A percentile compares a stretch with the other conserved stretches of the same genome.
Conservation (phyloP, 2,113 vertebrate species). For the Ellobius talpinus region DNA sequence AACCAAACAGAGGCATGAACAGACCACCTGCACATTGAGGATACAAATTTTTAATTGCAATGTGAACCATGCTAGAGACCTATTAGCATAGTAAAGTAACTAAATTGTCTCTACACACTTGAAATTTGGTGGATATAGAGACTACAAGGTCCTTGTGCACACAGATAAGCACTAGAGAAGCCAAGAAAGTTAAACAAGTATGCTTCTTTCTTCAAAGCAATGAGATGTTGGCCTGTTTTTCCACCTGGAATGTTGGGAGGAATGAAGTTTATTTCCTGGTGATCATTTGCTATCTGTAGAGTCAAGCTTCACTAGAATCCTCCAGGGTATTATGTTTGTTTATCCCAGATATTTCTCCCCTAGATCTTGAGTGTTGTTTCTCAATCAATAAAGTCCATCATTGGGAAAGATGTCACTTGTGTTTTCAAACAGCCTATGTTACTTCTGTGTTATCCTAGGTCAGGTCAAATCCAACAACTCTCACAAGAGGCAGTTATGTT, state of each 20-base stretch:
- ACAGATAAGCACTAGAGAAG: background rate
- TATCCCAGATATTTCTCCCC: background rate
- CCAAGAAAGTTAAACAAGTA: background rate
- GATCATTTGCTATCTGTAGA: background rate
- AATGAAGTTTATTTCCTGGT: background rate
- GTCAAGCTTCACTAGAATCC: background rate
- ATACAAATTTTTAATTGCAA: background rate
- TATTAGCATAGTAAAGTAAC: background rate
- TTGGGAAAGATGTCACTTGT: background rate
- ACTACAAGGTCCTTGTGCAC: background rate
- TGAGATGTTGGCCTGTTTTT: background rate
- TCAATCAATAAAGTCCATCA: background rate
- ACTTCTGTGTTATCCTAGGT: background rate
- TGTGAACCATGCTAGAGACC: background rate
- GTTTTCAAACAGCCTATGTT: too few species aligned
- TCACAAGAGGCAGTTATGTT: too few species aligned
- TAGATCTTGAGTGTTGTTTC: background rate
- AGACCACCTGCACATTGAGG: background rate
- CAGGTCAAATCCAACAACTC: background rate
- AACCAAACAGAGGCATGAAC: background rate
- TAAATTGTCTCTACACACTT: background rate
- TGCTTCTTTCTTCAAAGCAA: background rate
- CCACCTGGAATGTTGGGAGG: background rate
- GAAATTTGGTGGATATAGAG: background rate
- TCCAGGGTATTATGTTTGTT: background rate